Evolutionary conservation across 1,140 invertebrate species (phyloP), one percentile per base, ranked within the genome.

Genomic region (Trigoniulus corallinus): DNA sequence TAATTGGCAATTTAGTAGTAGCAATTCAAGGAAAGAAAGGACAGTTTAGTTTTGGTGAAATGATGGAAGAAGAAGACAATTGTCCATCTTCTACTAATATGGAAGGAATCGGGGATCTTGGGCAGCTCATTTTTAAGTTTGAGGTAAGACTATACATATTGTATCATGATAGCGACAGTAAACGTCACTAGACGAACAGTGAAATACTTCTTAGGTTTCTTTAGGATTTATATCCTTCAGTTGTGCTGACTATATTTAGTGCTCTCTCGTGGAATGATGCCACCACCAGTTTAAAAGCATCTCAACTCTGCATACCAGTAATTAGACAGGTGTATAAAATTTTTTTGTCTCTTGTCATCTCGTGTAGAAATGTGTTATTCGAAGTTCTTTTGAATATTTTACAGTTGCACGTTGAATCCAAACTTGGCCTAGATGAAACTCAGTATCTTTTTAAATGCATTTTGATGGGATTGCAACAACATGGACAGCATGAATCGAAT

Each of bases 211-310:
- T 47, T 51, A 50, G 44, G 47, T 56, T 23, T 45, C 55, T 50
- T n/a, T 57, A 66, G 61, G 51, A 54, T 12, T 51, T 63, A n/a
- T 63, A 57, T 51, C 57, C 54, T 20, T 59, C 58, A 20, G 61
- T 65, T 10, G 52, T 65, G 24, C 58, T 65, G 34, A 64, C 60
- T 51, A 55, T 63, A 61, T 68, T 53, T 54, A 82, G 77, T 47
- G 81, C 82, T n/a, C 64, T 91, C 2, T 80, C 79, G 23, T 91
- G 88, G 87, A 80, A 80, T 56, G 88, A 92, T 61, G 83, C 83
- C 49, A 77, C 73, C 44, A 78, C 78, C 25, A 86, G 81, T 59
- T 67, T 85, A 52, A 84, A 82, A 61, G 81, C 83, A 12, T 78
- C 79, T 2, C 70, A 73, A 29, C 67, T 89, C 26, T 75, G 80